These are phyloP conservation scores for Pinna nobilis DNA, from an alignment of 1,140 invertebrate genomes.

Conservation along the genomic window DNA sequence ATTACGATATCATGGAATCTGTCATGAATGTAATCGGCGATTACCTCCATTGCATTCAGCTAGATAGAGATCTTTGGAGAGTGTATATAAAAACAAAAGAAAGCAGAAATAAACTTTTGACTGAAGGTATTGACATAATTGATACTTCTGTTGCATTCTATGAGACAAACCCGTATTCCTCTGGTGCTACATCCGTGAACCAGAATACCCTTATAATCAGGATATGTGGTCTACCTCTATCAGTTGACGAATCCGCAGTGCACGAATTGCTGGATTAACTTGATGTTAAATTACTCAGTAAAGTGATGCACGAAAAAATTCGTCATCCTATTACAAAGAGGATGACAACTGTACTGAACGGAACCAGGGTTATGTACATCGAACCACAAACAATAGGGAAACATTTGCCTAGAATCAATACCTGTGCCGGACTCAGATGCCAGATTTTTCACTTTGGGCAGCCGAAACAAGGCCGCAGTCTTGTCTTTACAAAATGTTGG, in stretches of 20 bases:
- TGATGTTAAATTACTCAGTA: neutral
- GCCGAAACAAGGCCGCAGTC: neutral
- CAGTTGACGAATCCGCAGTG: constrained; percentile 2
- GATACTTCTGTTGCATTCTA: neutral
- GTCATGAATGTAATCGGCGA: neutral
- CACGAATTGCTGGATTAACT: constrained; percentile 2
- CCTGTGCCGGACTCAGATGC: neutral
- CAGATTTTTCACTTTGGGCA: neutral
- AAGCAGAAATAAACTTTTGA: neutral
- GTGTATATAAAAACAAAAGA: neutral
- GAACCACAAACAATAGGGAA: neutral
- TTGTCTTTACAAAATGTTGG: neutral
- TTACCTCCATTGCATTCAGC: neutral
- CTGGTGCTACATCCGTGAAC: neutral
- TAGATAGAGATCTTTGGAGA: neutral
- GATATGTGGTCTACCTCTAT: constrained; percentile 4
- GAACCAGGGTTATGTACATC: neutral
- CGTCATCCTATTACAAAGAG: neutral
- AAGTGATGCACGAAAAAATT: constrained; percentile 5
- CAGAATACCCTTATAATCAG: neutral
- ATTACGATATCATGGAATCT: neutral
- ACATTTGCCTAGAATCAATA: neutral
- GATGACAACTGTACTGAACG: constrained; percentile 1
- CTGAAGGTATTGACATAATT: neutral
- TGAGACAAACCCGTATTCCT: neutral